A percentile compares a stretch with the other conserved stretches of the same genome.
phyloP scores from a whole-genome alignment of 1,140 invertebrate genomes.

The Telenomus remus region DNA sequence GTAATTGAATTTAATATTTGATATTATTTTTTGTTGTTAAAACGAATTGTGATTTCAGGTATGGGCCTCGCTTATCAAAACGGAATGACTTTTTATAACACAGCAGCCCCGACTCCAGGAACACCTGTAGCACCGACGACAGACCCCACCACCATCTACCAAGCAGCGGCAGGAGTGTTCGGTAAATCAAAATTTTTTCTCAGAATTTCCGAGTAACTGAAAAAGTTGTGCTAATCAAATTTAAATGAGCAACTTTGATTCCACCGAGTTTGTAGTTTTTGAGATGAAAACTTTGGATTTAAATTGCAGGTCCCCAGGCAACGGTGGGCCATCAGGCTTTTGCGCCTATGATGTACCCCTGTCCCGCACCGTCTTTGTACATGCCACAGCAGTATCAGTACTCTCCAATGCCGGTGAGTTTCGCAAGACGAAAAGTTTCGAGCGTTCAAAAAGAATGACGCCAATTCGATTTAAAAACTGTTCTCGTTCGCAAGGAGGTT shows the following conservation, averaged over 20 bases:
- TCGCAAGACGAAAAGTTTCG: constrained; percentile 7
- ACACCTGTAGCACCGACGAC: constrained; percentile 68
- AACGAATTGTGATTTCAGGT: constrained; percentile 54
- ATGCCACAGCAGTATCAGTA: constrained; percentile 74
- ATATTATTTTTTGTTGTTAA: constrained; percentile 20
- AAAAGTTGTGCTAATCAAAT: not conserved
- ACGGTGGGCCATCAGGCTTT: constrained; percentile 70
- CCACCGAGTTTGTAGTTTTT: too few species aligned
- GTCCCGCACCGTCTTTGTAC: constrained; percentile 72
- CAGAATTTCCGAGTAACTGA: not conserved
- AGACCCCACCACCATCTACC: constrained; percentile 71
- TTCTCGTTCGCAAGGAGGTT: not conserved
- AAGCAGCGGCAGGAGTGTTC: constrained; percentile 73
- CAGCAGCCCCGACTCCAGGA: constrained; percentile 68
- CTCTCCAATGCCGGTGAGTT: constrained; percentile 73
- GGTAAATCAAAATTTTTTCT: constrained; percentile 55
- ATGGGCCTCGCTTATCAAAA: constrained; percentile 77
- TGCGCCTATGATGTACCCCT: constrained; percentile 72
- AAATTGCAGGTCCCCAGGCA: constrained; percentile 67
- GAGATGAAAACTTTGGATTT: too few species aligned
- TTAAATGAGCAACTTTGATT: too few species aligned
- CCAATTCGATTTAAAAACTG: constrained; percentile 4
- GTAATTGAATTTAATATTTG: too few species aligned
- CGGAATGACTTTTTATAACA: constrained; percentile 78
- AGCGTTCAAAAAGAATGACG: not conserved